Base-by-base conservation (phyloP, 30 jellyfish, hydroid and myxozoan species). In the Morbakka virulenta region DNA sequence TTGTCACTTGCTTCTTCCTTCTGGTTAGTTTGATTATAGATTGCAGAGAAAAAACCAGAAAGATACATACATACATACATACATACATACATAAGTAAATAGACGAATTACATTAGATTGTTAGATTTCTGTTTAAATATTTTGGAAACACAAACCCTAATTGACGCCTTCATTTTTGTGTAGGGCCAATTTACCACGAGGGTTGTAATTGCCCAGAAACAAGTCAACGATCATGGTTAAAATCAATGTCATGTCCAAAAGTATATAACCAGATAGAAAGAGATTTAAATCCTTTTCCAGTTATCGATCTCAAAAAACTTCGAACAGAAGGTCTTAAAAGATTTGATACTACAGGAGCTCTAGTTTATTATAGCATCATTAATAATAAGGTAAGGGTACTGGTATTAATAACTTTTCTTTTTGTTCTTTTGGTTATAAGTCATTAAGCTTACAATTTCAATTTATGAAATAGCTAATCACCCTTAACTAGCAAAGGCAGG, bases 131-230 rank as follows among this genome's bases (percentile, higher is more conserved):
- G n/a, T n/a, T n/a, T n/a, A n/a, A n/a, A n/a, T n/a, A n/a, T n/a
- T n/a, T n/a, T n/a, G n/a, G n/a, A n/a, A n/a, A n/a, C n/a, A n/a
- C n/a, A n/a, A n/a, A n/a, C n/a, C 14, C 11, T 47, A 9, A 0
- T 0, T 11, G 17, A 24, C 0, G 9, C n/a, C 31, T 2, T 24
- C 25, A 13, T 36, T 70, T 62, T 2, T 22, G 31, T 26, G 27
- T 1, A 82, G 94, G 95, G 9, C 79, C 36, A 21, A 1, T 51
- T 22, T 77, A 82, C 82, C 87, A 75, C 31, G 97, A 89, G 76
- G 72, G 51, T 23, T 89, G 97, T 63, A 47, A 75, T 72, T 89
- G 97, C 72, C 97, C 97, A 30, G 86, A 82, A 29, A 75, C 14
- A 2, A 77, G 74, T 63, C 66, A 28, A 32, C 63, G 77, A 63